Percentiles rank a stretch among this genome's conserved stretches.
Evolutionary conservation across 2,113 vertebrate genomes (phyloP).

Genomic region (Pygoscelis adeliae): DNA sequence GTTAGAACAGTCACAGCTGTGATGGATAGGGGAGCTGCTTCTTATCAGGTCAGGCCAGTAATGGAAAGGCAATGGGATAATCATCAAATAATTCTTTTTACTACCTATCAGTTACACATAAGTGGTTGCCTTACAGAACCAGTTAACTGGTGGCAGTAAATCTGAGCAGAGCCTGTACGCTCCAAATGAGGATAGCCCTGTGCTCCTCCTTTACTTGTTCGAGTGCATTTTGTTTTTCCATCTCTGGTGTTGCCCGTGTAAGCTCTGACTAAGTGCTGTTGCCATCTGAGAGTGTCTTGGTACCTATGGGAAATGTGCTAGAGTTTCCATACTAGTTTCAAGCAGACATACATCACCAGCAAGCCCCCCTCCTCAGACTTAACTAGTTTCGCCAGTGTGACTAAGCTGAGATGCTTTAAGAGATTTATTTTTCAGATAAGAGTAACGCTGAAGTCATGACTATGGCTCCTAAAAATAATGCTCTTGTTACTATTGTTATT

Average conservation of each 20-base stretch:
- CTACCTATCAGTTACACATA: constrained; percentile 62
- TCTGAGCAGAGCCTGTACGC: not conserved
- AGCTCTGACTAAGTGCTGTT: not conserved
- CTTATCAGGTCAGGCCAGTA: constrained; percentile 68
- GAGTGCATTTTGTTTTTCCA: not conserved
- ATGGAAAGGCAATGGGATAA: constrained; percentile 67
- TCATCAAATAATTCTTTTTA: constrained; percentile 68
- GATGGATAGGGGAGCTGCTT: constrained; percentile 56
- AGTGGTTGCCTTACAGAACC: constrained; percentile 59
- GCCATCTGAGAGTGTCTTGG: not conserved
- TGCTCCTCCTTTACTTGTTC: not conserved
- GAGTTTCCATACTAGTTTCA: not conserved
- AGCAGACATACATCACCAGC: not conserved
- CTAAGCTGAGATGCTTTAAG: not conserved
- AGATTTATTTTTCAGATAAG: not conserved
- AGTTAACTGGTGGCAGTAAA: constrained; percentile 57
- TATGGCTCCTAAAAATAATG: not conserved
- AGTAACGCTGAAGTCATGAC: not conserved
- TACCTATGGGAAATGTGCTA: not conserved
- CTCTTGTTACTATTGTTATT: not conserved
- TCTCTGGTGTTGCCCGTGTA: not conserved
- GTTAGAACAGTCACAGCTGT: constrained; percentile 30
- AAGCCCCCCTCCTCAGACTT: not conserved
- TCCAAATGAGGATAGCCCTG: not conserved
- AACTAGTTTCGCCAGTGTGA: not conserved